phyloP scores from a whole-genome alignment of 1,140 invertebrate species.

The Leptinotarsa lineolata region DNA sequence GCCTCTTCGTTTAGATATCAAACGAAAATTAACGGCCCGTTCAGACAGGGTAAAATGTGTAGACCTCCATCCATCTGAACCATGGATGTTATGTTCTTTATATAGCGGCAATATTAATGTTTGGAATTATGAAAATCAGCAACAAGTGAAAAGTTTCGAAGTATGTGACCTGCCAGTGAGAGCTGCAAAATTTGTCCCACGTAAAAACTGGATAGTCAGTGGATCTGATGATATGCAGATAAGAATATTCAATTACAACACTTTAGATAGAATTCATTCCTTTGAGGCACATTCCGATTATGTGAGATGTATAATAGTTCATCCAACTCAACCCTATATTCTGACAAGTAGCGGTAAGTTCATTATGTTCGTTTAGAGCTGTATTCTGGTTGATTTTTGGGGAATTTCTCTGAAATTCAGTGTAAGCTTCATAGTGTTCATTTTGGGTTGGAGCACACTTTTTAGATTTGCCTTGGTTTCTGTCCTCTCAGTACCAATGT shows the following conservation, averaged over 20 bases:
- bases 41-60: conserved; percentile 98
- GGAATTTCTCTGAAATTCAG: no score
- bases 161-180: conserved; percentile 96
- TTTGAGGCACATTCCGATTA: conserved; percentile 99
- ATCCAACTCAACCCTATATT: conserved; percentile 96
- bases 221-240: conserved; percentile 97
- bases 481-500: no score
- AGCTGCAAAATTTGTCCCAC: conserved; percentile 91
- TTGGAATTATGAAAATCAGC: conserved; percentile 97
- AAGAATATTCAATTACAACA: conserved; percentile 98
- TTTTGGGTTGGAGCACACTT: no score
- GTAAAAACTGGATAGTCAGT: conserved; percentile 98
- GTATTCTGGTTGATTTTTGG: not conserved
- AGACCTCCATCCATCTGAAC: conserved; percentile 95
- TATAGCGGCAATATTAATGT: conserved; percentile 99
- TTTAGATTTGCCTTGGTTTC: no score
- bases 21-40: conserved; percentile 93
- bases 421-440: no score
- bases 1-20: conserved; percentile 97
- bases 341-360: conserved; percentile 91
- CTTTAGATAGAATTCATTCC: conserved; percentile 90
- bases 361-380: not conserved
- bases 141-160: conserved; percentile 91
- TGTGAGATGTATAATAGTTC: conserved; percentile 93
- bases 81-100: conserved; percentile 97